Conservation (phyloP, 1,140 invertebrate genomes). For the Hylaeus anthracinus region DNA sequence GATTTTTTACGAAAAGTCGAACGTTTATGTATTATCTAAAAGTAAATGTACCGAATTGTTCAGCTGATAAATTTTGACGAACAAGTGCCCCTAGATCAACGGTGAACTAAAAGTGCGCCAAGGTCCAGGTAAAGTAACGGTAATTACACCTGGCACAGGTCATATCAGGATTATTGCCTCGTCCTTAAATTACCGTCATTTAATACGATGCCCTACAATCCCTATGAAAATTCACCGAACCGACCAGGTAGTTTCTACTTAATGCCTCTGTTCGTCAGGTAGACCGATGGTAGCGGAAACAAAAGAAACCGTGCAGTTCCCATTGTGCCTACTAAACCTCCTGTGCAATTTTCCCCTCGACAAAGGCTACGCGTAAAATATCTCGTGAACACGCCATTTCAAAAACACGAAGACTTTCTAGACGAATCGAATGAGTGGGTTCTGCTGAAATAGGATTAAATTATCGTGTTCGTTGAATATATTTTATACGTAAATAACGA, state of each 20-base stretch:
- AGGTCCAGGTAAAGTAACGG: neutral
- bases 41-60: too few species aligned
- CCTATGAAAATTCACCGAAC: neutral
- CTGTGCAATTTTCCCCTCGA: neutral
- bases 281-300: neutral
- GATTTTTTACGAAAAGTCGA: too few species aligned
- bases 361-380: constrained; percentile 2
- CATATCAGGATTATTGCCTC: neutral
- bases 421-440: neutral
- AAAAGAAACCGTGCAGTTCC: neutral
- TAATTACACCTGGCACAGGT: constrained; percentile 8
- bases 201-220: neutral
- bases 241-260: too few species aligned
- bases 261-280: neutral
- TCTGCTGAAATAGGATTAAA: too few species aligned
- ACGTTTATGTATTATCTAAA: too few species aligned
- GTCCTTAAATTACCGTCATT: constrained; percentile 3
- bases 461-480: neutral
- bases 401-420: neutral
- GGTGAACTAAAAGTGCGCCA: neutral
- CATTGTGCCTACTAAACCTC: neutral
- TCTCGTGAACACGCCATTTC: neutral
- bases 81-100: neutral
- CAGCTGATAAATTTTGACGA: too few species aligned
- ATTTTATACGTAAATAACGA: too few species aligned